Evolutionary conservation across 2,113 vertebrate species (phyloP).

Genomic region (Trichomycterus rosablanca): DNA sequence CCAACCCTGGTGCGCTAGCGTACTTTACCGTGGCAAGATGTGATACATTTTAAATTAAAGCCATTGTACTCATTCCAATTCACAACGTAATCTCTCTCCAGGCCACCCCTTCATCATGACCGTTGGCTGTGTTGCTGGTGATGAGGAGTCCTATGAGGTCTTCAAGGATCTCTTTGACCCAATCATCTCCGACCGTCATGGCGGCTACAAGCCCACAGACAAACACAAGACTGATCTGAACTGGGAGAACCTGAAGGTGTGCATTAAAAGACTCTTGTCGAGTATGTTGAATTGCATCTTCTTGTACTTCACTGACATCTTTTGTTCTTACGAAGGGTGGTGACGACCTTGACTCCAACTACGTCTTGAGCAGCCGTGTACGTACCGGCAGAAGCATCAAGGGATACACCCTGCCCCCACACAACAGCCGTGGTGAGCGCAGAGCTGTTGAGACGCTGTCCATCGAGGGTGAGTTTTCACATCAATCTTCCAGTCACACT

Average conservation of each 20-base stretch:
- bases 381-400: constrained; percentile 91
- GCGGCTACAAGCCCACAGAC: constrained; percentile 88
- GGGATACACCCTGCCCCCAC: constrained; percentile 85
- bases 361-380: constrained; percentile 85
- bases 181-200: constrained; percentile 85
- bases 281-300: background rate
- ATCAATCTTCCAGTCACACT: background rate
- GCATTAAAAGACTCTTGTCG: background rate
- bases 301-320: background rate
- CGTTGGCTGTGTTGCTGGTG: constrained; percentile 85
- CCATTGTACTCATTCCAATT: background rate
- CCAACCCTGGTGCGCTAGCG: no score
- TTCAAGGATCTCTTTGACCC: constrained; percentile 89
- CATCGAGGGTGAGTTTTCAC: constrained; percentile 69
- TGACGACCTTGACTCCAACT: constrained; percentile 87
- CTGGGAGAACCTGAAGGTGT: constrained; percentile 89
- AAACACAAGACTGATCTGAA: constrained; percentile 91
- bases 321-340: constrained; percentile 69
- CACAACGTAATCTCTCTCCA: constrained; percentile 38
- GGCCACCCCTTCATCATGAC: constrained; percentile 97
- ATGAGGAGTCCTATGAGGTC: constrained; percentile 80
- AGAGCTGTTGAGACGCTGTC: constrained; percentile 80
- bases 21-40: no score
- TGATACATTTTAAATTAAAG: background rate
- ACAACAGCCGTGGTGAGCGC: constrained; percentile 90